Base-by-base conservation (phyloP, 1,140 invertebrate species). In the Diabrotica undecimpunctata region DNA sequence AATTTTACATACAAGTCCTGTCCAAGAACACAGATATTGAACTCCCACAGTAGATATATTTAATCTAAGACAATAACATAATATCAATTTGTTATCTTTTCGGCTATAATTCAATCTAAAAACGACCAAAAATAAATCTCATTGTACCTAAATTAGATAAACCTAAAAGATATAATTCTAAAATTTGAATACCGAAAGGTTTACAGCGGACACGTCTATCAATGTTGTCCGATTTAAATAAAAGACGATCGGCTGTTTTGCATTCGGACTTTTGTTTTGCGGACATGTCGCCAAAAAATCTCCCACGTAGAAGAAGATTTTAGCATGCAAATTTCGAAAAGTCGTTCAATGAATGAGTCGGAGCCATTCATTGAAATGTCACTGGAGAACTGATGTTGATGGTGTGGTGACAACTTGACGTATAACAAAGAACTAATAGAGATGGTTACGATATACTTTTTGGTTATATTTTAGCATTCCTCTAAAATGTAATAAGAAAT, bases 31-130 rank as follows among this genome's bases (percentile, higher is more conserved):
- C 25, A 25, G 41, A 46, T 46, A 46, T 46, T 46, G 41, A 46
- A 46, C 41, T 10, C 8, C 41, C 41, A 3, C 8, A 46, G 41
- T 46, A 46, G 41, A 46, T 46, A 46, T 46, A 46, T 46, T 46
- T 10, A 46, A 56, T 60, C 39, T 60, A 51, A 51, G 37, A 64
- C 61, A 71, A 67, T 66, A 66, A 71, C 68, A 66, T 68, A 71
- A 68, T 70, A 74, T 69, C 66, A 74, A 74, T 72, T 74, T 74
- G 72, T 72, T 70, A 69, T 74, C 68, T 57, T 67, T 67, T 72
- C 70, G 64, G 50, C 68, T 58, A 66, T 70, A 70, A 70, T 56
- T 74, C 72, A 70, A 72, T 74, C 72, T 61, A 58, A 70, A 72
- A 72, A 58, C 39, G 64, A 68, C 51, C 65, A 69, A 72, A 65